A percentile compares a stretch with the other conserved stretches of the same genome.
These are phyloP conservation scores for Chlorospingus flavigularis DNA, from an alignment of 2,797 vertebrate genomes.

Conservation along the genomic window DNA sequence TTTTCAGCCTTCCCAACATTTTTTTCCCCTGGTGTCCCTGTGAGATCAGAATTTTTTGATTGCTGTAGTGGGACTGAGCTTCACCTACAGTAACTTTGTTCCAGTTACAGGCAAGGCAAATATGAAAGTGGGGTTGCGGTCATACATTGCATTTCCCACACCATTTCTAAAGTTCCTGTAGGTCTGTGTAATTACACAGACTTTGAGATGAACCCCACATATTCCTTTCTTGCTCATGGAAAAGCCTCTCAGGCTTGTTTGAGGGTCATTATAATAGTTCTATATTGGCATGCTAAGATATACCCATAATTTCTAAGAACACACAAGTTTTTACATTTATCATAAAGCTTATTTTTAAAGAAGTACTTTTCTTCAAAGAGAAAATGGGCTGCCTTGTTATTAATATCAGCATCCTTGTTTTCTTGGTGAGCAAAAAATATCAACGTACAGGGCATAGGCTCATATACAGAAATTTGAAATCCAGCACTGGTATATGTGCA, in stretches of 20 bases:
- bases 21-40: fast-evolving
- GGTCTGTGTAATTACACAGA: not conserved
- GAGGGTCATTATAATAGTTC: not conserved
- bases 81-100: not conserved
- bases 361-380: not conserved
- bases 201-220: not conserved
- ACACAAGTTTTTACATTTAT: not conserved
- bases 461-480: not conserved
- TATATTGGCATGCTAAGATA: not conserved
- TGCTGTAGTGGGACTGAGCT: not conserved
- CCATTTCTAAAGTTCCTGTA: not conserved
- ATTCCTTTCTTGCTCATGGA: not conserved
- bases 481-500: not conserved
- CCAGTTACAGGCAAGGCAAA: not conserved
- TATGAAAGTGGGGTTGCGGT: not conserved
- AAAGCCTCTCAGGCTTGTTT: not conserved
- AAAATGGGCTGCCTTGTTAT: not conserved
- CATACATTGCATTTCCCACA: not conserved
- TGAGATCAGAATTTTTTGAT: not conserved
- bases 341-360: not conserved
- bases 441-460: not conserved
- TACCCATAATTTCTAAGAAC: not conserved
- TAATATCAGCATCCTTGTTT: not conserved
- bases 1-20: not conserved
- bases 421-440: not conserved